A percentile compares a stretch with the other conserved stretches of the same genome.
Evolutionary conservation across 2,888 invertebrate genomes (phyloP).

Genomic region (Pseudeuparius sepicola): DNA sequence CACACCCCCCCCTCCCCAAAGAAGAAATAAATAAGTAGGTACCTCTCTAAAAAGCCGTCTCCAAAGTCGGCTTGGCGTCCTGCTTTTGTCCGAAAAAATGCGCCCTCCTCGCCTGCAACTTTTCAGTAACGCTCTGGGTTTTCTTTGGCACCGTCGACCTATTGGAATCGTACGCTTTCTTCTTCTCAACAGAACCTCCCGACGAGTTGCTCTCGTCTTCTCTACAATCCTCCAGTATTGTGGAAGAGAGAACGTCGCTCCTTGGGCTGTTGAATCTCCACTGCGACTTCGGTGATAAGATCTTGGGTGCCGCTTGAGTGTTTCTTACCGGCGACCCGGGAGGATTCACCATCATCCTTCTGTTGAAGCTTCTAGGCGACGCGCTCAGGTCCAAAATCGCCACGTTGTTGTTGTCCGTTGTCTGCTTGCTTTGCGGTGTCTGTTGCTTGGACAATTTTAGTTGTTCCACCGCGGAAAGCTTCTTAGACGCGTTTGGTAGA

Average conservation of each 20-base stretch:
- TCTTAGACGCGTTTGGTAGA: slow-evolving; percentile 46
- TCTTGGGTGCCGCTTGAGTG: slow-evolving; percentile 41
- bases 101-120: no score
- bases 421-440: slow-evolving; percentile 20
- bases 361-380: slow-evolving; percentile 58
- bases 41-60: no score
- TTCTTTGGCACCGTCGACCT: no score
- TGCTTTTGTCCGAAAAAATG: no score
- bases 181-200: slow-evolving; percentile 40
- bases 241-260: slow-evolving; percentile 75
- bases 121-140: no score
- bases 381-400: slow-evolving; percentile 60
- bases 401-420: slow-evolving; percentile 37
- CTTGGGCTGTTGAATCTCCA: slow-evolving; percentile 67
- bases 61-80: no score
- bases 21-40: no score
- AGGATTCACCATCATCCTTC: slow-evolving; percentile 45
- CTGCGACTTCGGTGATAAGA: slow-evolving; percentile 58
- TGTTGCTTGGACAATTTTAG: slow-evolving; percentile 58
- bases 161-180: no score
- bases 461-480: slow-evolving; percentile 70
- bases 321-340: slow-evolving; percentile 44
- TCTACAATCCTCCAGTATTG: slow-evolving; percentile 77
- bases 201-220: slow-evolving; percentile 63
- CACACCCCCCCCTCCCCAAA: no score